Evolutionary conservation across 2,888 invertebrate genomes (phyloP).

Genomic region (Cylloceria caligata): DNA sequence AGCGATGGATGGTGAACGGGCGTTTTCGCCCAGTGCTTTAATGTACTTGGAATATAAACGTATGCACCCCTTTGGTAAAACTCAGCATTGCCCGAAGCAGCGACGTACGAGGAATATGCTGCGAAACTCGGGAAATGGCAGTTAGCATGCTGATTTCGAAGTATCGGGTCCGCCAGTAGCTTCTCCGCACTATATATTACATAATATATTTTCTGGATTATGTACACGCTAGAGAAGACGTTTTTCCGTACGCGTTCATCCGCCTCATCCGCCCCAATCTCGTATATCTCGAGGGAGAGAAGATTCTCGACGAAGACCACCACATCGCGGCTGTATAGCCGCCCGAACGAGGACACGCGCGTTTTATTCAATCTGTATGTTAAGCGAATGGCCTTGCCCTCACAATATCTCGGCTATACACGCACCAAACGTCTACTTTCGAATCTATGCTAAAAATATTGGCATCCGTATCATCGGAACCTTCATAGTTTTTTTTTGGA

Average conservation of each 20-base stretch:
- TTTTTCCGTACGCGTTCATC: constrained; percentile 35
- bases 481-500: too few species aligned
- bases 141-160: constrained; percentile 31
- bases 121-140: constrained; percentile 5
- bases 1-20: not conserved
- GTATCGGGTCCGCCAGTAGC: constrained; percentile 6
- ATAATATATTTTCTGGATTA: constrained; percentile 7
- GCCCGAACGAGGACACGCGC: constrained; percentile 5
- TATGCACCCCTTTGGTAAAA: constrained; percentile 35
- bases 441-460: constrained; percentile 9
- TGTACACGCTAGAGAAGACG: not conserved
- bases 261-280: constrained; percentile 3
- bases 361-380: constrained; percentile 40
- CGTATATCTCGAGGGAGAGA: not conserved
- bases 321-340: not conserved
- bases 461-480: not conserved
- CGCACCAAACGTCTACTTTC: not conserved
- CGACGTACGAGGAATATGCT: not conserved
- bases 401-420: not conserved
- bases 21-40: constrained; percentile 6
- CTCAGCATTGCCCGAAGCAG: constrained; percentile 3
- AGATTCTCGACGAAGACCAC: not conserved
- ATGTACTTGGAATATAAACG: constrained; percentile 5
- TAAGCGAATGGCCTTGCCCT: constrained; percentile 23
- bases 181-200: not conserved